Base-by-base conservation (phyloP, 2,113 vertebrate genomes). In the Catharus bicknelli region DNA sequence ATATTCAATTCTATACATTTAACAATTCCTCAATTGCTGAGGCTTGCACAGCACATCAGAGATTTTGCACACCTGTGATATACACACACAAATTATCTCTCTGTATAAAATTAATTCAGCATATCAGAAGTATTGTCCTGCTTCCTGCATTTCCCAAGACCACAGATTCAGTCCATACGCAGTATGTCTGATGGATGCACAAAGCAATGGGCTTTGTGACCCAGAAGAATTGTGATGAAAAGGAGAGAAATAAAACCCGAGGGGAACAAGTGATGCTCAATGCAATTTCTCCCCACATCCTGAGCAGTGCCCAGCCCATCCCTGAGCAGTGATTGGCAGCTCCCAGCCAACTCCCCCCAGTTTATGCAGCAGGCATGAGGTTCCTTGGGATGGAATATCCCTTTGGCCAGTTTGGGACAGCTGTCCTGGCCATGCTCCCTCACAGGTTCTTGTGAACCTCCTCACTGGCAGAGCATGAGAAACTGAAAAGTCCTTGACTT, bases 351-450 rank as follows among this genome's bases (percentile, higher is more conserved):
- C 13, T 47, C 13, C 13, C 38, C 16, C 27, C 42, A 21, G 23
- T 47, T 57, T 8, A 11, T 48, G 22, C 10, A 40, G 6, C 42
- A 57, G 42, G 16, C 16, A 25, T 12, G n/a, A 19, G 0, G 0
- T 32, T 40, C 22, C 63, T 38, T 57, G 77, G 27, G 26, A 11
- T 32, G 63, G 51, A 67, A 67, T 21, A 48, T 48, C 51, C n/a
- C 51, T 26, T 26, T 57, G 63, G 21, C 38, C 38, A 38, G 38
- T 5, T 47, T 47, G 42, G 77, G 51, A 25, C 62, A 40, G 42
- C 63, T 57, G 42, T 48, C 27, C 77, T 27, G n/a, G 42, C n/a
- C 53, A 13, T 3, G 43, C 9, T 48, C 7, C 43, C 18, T 69
- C 64, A 21, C 20, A 30, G 40, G 15, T 14, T 42, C 22, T 23